phyloP scores from a whole-genome alignment of 1,140 invertebrate species.

The Doryteuthis pealeii region DNA sequence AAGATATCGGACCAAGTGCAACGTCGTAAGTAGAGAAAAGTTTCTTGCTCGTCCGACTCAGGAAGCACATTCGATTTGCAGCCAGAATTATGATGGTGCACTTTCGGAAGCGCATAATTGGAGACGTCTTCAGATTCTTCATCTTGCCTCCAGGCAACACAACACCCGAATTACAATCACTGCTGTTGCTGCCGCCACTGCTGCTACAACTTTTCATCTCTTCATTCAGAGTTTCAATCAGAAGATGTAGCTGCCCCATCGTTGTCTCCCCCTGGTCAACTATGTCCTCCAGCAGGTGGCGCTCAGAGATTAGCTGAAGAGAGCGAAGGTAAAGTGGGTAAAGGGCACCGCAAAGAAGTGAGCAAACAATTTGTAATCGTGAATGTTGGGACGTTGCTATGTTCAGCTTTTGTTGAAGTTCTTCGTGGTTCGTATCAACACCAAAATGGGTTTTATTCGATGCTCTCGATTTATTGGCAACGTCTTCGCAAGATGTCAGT shows the following conservation, averaged over 20 bases:
- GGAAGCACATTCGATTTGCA: constrained; percentile 44
- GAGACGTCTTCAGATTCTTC: constrained; percentile 26
- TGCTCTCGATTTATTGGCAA: too few species aligned
- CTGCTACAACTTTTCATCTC: constrained; percentile 36
- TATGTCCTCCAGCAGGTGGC: constrained; percentile 48
- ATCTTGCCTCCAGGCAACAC: constrained; percentile 9
- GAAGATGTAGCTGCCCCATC: constrained; percentile 40
- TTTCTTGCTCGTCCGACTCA: constrained; percentile 30
- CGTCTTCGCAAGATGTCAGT: too few species aligned
- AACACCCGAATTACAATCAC: constrained; percentile 27
- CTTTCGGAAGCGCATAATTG: constrained; percentile 45
- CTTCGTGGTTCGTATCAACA: too few species aligned
- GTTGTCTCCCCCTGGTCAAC: constrained; percentile 44
- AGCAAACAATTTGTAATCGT: constrained; percentile 43
- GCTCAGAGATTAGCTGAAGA: constrained; percentile 41
- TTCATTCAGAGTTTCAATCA: constrained; percentile 43
- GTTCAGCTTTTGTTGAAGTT: too few species aligned
- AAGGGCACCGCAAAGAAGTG: constrained; percentile 50
- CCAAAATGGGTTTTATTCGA: too few species aligned
- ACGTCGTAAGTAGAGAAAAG: constrained; percentile 51
- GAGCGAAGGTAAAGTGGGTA: constrained; percentile 48
- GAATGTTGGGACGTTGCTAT: constrained; percentile 2
- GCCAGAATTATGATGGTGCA: constrained; percentile 51
- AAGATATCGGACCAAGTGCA: constrained; percentile 35
- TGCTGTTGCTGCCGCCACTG: constrained; percentile 14